Percentiles rank a stretch among this genome's conserved stretches.
These are phyloP conservation scores for Nymphalis c-album DNA, from an alignment of 2,888 invertebrate species.

Conservation along the genomic window DNA sequence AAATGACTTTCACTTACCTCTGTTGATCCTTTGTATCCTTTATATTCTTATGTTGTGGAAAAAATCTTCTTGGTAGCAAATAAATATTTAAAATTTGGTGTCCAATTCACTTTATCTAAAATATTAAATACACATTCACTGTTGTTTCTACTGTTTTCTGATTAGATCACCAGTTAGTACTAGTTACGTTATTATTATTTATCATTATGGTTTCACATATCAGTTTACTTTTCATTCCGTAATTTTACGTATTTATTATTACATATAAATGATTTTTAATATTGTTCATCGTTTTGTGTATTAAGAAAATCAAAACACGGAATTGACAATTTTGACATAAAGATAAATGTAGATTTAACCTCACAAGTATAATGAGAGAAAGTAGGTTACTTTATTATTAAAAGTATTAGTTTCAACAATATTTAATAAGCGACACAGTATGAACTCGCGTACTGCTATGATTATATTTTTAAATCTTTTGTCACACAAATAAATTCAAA, in stretches of 20 bases:
- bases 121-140: constrained; percentile 29
- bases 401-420: neutral
- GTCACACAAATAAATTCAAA: constrained; percentile 8
- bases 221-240: neutral
- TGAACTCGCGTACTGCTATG: neutral
- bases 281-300: constrained; percentile 26
- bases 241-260: constrained; percentile 1
- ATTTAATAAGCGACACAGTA: neutral
- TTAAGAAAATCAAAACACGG: constrained; percentile 31
- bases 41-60: neutral
- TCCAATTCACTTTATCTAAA: constrained; percentile 31
- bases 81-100: constrained; percentile 19
- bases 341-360: constrained; percentile 21
- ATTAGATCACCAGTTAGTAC: constrained; percentile 25
- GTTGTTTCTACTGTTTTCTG: constrained; percentile 33
- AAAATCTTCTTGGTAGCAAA: neutral
- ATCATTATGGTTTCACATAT: neutral
- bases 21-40: neutral
- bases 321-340: constrained; percentile 32
- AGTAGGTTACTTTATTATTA: constrained; percentile 8
- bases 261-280: constrained; percentile 4
- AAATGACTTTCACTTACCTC: constrained; percentile 30
- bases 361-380: constrained; percentile 5
- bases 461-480: constrained; percentile 2
- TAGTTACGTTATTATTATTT: constrained; percentile 4